Evolutionary conservation across 2,113 vertebrate genomes (phyloP).

Genomic region (Phalacrocorax carbo): DNA sequence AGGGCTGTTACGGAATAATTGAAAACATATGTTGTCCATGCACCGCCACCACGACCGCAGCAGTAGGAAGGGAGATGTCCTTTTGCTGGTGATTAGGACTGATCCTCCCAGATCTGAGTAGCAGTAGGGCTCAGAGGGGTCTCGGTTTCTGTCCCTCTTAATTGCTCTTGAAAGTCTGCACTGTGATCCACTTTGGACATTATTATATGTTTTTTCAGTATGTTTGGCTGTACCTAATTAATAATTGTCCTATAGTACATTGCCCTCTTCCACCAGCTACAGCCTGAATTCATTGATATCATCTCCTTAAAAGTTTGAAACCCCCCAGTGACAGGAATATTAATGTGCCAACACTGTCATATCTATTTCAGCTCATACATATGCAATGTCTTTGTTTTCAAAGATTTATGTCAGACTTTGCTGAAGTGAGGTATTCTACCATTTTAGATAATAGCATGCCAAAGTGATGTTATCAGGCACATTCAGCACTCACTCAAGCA

Average conservation of each 20-base stretch:
- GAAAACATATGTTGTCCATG: slow-evolving; percentile 65
- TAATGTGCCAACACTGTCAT: slow-evolving; percentile 99
- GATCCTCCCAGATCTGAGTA: slow-evolving; percentile 15
- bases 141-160: slow-evolving; percentile 57
- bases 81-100: slow-evolving; percentile 38
- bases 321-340: slow-evolving; percentile 99
- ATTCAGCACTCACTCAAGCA: slow-evolving; percentile 78
- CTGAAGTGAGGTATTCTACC: slow-evolving; percentile 98
- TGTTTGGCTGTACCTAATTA: slow-evolving; percentile 87
- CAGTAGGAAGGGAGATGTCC: slow-evolving; percentile 43
- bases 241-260: slow-evolving; percentile 78
- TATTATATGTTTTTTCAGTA: slow-evolving; percentile 28
- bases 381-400: slow-evolving; percentile 99
- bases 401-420: slow-evolving; percentile 99
- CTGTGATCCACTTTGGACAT: background rate
- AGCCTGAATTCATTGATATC: slow-evolving; percentile 93
- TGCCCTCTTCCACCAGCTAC: slow-evolving; percentile 91
- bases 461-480: slow-evolving; percentile 97
- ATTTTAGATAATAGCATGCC: slow-evolving; percentile 99
- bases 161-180: slow-evolving; percentile 53
- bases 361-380: slow-evolving; percentile 99
- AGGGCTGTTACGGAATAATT: slow-evolving; percentile 62
- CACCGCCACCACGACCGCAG: slow-evolving; percentile 55
- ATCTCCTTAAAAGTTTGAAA: slow-evolving; percentile 99
- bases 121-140: background rate